Evolutionary conservation across 2,113 vertebrate genomes (phyloP).

Genomic region (Corydoras maculifer): DNA sequence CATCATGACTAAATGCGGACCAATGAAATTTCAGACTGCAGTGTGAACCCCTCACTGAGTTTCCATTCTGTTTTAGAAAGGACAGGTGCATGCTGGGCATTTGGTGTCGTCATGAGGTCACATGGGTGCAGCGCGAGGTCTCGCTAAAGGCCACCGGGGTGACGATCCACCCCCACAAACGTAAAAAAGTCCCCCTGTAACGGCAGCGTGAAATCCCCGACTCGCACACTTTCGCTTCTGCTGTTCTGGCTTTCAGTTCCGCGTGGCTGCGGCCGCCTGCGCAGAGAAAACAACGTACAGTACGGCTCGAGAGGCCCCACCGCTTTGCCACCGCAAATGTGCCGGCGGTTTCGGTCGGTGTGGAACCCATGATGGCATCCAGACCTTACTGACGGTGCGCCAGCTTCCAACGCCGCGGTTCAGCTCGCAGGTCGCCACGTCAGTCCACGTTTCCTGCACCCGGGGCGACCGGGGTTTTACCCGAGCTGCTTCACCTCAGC

Average conservation of each 20-base stretch:
- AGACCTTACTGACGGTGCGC: conserved; percentile 18
- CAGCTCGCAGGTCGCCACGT: conserved; percentile 12
- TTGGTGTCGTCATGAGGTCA: neutral
- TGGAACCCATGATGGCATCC: conserved; percentile 5
- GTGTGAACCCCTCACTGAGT: neutral
- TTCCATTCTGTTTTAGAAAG: neutral
- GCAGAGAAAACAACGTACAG: conserved; percentile 9
- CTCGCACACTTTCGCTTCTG: conserved; percentile 48
- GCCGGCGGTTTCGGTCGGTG: conserved; percentile 25
- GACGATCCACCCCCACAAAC: conserved; percentile 18
- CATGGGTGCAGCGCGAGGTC: conserved; percentile 6
- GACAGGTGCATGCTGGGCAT: neutral
- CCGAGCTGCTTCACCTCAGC: neutral
- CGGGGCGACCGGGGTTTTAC: neutral
- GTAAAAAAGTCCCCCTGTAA: conserved; percentile 42
- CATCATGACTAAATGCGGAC: too few relatives aligned
- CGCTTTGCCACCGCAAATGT: conserved; percentile 8
- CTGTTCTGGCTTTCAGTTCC: conserved; percentile 44
- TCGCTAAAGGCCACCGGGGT: conserved; percentile 13
- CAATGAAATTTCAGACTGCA: too few relatives aligned
- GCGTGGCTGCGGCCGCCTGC: conserved; percentile 18
- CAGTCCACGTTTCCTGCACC: conserved; percentile 4
- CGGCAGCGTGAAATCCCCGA: conserved; percentile 30
- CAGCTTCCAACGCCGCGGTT: conserved; percentile 24
- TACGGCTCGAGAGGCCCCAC: neutral